A percentile compares a stretch with the other conserved stretches of the same genome.
Evolutionary conservation across 2,113 vertebrate species (phyloP).

Genomic region (Ophiodon elongatus): DNA sequence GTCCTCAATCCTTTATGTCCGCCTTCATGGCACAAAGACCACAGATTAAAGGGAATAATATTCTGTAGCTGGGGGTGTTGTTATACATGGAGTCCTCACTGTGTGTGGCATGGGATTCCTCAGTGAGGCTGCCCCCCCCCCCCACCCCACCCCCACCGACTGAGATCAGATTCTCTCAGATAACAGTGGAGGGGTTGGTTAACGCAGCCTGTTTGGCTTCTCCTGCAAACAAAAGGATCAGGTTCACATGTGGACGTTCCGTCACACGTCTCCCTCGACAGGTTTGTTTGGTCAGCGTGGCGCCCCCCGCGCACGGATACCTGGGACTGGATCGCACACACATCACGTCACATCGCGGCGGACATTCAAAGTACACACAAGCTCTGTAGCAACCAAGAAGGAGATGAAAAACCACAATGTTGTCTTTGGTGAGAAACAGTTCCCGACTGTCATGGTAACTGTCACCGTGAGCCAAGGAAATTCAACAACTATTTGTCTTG

Average conservation of each 20-base stretch:
- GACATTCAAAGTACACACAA: neutral
- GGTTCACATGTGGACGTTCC: slow-evolving; percentile 59
- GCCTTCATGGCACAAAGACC: slow-evolving; percentile 41
- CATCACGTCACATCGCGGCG: neutral
- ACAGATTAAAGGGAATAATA: slow-evolving; percentile 45
- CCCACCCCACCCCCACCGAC: slow-evolving; percentile 21
- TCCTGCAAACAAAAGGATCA: slow-evolving; percentile 70
- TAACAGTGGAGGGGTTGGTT: slow-evolving; percentile 64
- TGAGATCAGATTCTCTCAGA: slow-evolving; percentile 70
- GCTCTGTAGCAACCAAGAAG: slow-evolving; percentile 6
- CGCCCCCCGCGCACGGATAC: slow-evolving; percentile 32
- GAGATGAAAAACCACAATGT: slow-evolving; percentile 33
- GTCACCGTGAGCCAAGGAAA: slow-evolving; percentile 12
- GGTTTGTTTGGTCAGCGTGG: slow-evolving; percentile 72
- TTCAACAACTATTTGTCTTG: slow-evolving; percentile 58
- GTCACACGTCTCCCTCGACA: slow-evolving; percentile 42
- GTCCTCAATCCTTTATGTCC: slow-evolving; percentile 28
- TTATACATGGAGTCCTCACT: slow-evolving; percentile 14
- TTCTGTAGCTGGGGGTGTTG: slow-evolving; percentile 22
- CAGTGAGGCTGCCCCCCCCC: slow-evolving; percentile 18
- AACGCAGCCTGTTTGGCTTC: slow-evolving; percentile 68
- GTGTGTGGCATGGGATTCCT: slow-evolving; percentile 57
- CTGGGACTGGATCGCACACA: slow-evolving; percentile 40
- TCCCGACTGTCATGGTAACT: slow-evolving; percentile 40
- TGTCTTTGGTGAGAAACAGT: slow-evolving; percentile 56